Evolutionary conservation across 2,797 vertebrate genomes (phyloP), one percentile per base, ranked within the genome.

Genomic region (Rhinichthys osculus): DNA sequence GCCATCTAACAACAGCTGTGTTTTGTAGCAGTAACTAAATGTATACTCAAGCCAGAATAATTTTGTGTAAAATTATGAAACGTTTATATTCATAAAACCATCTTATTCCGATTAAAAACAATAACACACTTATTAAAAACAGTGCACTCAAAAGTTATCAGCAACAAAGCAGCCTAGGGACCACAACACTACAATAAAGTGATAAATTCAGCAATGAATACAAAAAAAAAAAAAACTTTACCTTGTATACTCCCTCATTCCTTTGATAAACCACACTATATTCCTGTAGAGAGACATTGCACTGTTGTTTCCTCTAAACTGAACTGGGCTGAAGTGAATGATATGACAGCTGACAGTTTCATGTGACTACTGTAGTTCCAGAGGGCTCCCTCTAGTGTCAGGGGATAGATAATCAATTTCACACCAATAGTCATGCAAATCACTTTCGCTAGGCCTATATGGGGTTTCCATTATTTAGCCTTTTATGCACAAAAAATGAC

Each of bases 201-300:
- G 21, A 57, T 23, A 19, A 38, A 47, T 50, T 11, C 7, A 77
- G 16, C 3, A 14, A 11, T 54, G 62, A 50, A 92, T 94, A 21
- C 11, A 11, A 42, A 44, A 50, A 16, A 16, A 16, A 16, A 0
- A 50, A 2, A 1, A 42, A 13, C 2, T 47, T 83, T 87, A 95
- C 95, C 94, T 96, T 82, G 94, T 95, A 44, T 95, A 95, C 59
- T 95, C 92, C 54, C 94, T 90, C 81, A 96, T 94, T 85, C 95
- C 95, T 80, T 94, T 95, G 77, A 94, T 73, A 92, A 95, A 96
- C 95, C 94, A 95, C 83, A 94, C 77, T 77, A 92, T 33, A 84
- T 95, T 95, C 86, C 95, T 87, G 83, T 95, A 95, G 74, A 94
- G 81, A 91, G 94, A 95, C 95, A 95, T 96, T 66, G 57, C 54